phyloP scores from a whole-genome alignment of 2,797 vertebrate genomes.

The Synaphobranchus kaupii region DNA sequence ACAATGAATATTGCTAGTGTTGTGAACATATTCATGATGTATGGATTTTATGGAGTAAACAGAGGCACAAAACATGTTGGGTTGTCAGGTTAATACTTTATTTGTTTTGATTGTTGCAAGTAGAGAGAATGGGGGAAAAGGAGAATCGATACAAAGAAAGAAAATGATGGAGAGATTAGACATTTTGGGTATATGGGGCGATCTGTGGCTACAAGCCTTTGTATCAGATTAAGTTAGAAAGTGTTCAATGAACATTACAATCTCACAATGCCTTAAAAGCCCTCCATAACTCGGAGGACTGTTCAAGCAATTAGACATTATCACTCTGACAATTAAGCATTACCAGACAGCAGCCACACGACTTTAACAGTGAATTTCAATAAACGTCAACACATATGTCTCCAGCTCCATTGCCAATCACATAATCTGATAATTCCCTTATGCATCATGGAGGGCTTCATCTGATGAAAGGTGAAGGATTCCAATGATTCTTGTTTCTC shows the following conservation, averaged over 20 bases:
- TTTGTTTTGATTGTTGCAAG: conserved; percentile 83
- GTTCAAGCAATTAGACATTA: conserved; percentile 77
- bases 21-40: neutral
- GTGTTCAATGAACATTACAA: conserved; percentile 81
- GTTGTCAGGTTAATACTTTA: conserved; percentile 87
- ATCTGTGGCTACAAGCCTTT: conserved; percentile 79
- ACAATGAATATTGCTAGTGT: conserved; percentile 18
- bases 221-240: conserved; percentile 80
- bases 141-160: conserved; percentile 52
- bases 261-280: conserved; percentile 70
- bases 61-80: conserved; percentile 56
- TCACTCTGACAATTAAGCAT: conserved; percentile 78
- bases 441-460: conserved; percentile 74
- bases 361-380: conserved; percentile 71
- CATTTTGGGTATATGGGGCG: conserved; percentile 66
- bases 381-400: conserved; percentile 42
- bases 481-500: neutral
- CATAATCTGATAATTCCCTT: conserved; percentile 45
- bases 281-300: conserved; percentile 76
- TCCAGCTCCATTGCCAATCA: conserved; percentile 48
- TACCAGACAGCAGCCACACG: conserved; percentile 78
- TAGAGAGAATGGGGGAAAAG: conserved; percentile 63
- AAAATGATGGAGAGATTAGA: conserved; percentile 63
- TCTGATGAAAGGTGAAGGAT: conserved; percentile 70
- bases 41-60: conserved; percentile 18